Evolutionary conservation across 1,140 invertebrate genomes (phyloP).

Genomic region (Trinorchestia longiramus): DNA sequence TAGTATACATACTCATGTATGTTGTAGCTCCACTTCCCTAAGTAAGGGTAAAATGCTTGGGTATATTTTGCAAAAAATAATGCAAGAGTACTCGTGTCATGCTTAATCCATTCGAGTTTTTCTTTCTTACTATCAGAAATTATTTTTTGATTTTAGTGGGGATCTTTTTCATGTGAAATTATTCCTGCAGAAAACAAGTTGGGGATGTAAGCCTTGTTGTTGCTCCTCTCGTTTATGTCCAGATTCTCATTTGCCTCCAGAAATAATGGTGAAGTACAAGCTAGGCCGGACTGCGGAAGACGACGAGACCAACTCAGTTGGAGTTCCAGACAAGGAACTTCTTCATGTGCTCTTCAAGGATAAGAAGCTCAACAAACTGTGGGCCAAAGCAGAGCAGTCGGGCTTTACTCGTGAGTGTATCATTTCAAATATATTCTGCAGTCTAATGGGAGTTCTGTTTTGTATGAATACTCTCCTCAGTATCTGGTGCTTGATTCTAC

Average conservation of each 20-base stretch:
- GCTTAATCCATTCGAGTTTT: not conserved
- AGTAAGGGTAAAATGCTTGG: not conserved
- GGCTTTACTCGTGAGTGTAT: constrained; percentile 79
- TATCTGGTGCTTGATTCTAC: not conserved
- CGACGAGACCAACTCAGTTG: constrained; percentile 74
- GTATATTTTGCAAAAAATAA: not conserved
- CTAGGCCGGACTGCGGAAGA: constrained; percentile 80
- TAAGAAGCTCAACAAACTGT: constrained; percentile 89
- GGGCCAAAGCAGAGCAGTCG: constrained; percentile 86
- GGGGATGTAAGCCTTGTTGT: not conserved
- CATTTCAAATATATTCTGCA: not conserved
- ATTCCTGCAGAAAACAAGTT: not conserved
- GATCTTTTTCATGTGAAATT: not conserved
- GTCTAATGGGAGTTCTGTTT: not conserved
- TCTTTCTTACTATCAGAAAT: not conserved
- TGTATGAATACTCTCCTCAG: not conserved
- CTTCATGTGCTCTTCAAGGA: constrained; percentile 87
- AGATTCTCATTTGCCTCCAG: constrained; percentile 69
- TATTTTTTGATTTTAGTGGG: not conserved
- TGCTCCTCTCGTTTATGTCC: not conserved
- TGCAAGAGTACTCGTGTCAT: not conserved
- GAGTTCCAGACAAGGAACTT: constrained; percentile 76
- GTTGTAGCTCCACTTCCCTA: too few relatives aligned
- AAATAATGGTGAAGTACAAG: constrained; percentile 85
- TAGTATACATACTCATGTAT: too few relatives aligned